Percentiles rank a stretch among this genome's conserved stretches.
phyloP scores from a whole-genome alignment of 2,797 vertebrate species.

The Chaetophractus vellerosus region DNA sequence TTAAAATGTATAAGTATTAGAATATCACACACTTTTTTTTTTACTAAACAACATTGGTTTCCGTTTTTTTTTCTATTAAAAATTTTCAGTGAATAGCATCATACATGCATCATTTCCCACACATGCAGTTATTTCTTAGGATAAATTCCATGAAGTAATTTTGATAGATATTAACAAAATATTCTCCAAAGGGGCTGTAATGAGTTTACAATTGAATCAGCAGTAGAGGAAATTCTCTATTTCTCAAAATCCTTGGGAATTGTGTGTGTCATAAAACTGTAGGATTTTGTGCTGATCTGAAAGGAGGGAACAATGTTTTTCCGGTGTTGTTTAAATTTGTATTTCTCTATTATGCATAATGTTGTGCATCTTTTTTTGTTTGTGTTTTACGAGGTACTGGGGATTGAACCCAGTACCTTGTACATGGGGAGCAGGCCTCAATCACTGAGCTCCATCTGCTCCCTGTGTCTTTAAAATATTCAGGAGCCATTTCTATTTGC shows the following conservation, averaged over 20 bases:
- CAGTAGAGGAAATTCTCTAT: neutral
- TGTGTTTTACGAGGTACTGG: too few species aligned
- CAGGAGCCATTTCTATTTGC: neutral
- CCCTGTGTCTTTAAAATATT: neutral
- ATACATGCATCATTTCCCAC: neutral
- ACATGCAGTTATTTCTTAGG: neutral
- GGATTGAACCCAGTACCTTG: too few species aligned
- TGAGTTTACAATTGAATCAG: neutral
- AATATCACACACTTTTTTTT: neutral
- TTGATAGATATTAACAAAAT: slow-evolving; percentile 44
- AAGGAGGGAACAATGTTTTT: neutral
- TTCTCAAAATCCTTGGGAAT: neutral
- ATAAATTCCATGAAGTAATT: slow-evolving; percentile 39
- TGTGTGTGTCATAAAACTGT: neutral
- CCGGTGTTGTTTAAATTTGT: slow-evolving; percentile 18
- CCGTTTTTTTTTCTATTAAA: slow-evolving; percentile 15
- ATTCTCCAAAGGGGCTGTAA: neutral
- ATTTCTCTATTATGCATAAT: slow-evolving; percentile 6
- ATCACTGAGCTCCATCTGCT: too few species aligned
- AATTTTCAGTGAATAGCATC: neutral
- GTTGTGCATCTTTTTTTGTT: neutral
- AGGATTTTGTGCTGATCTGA: neutral
- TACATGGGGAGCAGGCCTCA: too few species aligned
- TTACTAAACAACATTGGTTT: neutral
- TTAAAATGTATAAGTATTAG: neutral